phyloP scores from a whole-genome alignment of 2,797 vertebrate genomes.

The Oreochromis grahami region DNA sequence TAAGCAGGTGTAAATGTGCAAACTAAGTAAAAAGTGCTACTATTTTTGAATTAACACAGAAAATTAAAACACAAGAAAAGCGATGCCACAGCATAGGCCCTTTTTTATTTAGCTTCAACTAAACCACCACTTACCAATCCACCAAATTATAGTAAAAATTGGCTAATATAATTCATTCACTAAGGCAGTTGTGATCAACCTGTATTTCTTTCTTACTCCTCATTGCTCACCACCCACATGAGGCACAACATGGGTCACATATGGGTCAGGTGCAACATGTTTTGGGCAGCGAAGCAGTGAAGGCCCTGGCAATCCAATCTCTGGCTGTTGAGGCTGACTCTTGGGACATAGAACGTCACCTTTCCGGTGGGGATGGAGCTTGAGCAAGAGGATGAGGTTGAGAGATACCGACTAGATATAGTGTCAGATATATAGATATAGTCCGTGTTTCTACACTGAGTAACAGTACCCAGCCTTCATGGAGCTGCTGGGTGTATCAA shows the following conservation, averaged over 20 bases:
- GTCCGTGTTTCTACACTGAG: not conserved
- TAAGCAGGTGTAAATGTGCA: not conserved
- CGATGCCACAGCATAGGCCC: not conserved
- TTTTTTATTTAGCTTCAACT: not conserved
- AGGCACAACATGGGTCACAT: not conserved
- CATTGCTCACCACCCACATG: not conserved
- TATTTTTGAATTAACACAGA: not conserved
- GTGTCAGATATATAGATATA: not conserved
- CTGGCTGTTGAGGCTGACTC: not conserved
- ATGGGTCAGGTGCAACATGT: not conserved
- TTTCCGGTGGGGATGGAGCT: not conserved
- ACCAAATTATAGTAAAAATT: not conserved
- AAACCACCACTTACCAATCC: not conserved
- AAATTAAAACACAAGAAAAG: not conserved
- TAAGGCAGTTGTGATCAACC: not conserved
- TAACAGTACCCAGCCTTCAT: not conserved
- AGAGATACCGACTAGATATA: not conserved
- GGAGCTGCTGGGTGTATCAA: not conserved
- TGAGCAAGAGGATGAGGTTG: not conserved
- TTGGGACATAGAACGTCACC: not conserved
- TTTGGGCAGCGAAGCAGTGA: not conserved
- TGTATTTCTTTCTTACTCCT: not conserved
- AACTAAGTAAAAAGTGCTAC: not conserved
- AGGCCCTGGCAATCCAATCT: not conserved
- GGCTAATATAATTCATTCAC: not conserved